Evolutionary conservation across 1,140 invertebrate genomes (phyloP).

Genomic region (Cyclargus thomasi): DNA sequence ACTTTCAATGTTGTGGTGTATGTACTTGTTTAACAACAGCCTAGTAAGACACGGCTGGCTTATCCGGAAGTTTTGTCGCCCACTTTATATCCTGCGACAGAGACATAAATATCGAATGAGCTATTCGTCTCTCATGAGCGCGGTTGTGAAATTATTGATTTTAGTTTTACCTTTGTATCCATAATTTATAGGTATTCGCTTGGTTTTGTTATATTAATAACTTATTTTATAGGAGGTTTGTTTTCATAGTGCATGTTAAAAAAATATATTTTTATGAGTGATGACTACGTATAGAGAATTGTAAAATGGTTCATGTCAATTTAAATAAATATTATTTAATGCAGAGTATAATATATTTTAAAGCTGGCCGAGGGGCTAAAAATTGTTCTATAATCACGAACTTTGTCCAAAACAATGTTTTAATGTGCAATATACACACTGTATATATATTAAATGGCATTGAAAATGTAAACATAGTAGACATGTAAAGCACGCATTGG

Average conservation of each 20-base stretch:
- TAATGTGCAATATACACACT: constrained; percentile 17
- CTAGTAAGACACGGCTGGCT: too few species aligned
- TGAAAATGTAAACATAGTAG: constrained; percentile 15
- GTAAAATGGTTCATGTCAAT: constrained; percentile 42
- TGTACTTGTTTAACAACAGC: too few species aligned
- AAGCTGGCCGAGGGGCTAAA: constrained; percentile 19
- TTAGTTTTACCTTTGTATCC: constrained; percentile 40
- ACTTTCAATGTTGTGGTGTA: too few species aligned
- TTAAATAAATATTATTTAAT: constrained; percentile 31
- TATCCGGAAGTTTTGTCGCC: too few species aligned
- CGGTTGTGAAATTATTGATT: constrained; percentile 20
- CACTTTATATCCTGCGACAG: too few species aligned
- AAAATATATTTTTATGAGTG: constrained; percentile 31
- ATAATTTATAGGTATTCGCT: constrained; percentile 45
- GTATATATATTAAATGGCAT: constrained; percentile 7
- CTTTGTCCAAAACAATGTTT: constrained; percentile 2
- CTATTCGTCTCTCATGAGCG: too few species aligned
- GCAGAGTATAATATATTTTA: constrained; percentile 17
- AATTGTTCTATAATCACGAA: constrained; percentile 19
- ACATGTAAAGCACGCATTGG: background rate
- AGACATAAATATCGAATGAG: too few species aligned
- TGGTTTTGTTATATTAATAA: constrained; percentile 61
- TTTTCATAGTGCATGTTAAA: constrained; percentile 47
- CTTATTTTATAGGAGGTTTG: constrained; percentile 56
- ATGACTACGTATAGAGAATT: constrained; percentile 26